Evolutionary conservation across 1,140 invertebrate genomes (phyloP).

Genomic region (Aphaenogaster rudis): DNA sequence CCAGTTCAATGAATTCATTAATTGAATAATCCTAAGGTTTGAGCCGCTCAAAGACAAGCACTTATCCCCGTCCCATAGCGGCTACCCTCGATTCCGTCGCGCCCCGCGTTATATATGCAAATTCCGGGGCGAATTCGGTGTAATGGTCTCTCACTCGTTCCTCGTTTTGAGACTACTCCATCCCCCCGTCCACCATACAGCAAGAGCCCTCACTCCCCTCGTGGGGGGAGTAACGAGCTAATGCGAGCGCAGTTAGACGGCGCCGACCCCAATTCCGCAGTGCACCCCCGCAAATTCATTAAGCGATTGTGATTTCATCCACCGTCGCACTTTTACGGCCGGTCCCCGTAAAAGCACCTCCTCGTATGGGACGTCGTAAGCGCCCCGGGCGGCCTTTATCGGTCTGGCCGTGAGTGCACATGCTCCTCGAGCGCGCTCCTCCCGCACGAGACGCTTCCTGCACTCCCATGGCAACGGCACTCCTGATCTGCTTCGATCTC

Average conservation of each 20-base stretch:
- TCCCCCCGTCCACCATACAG: too few relatives aligned
- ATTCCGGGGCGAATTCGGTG: conserved; percentile 74
- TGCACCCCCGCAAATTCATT: conserved; percentile 72
- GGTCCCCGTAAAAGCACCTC: conserved; percentile 51
- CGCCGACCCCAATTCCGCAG: conserved; percentile 68
- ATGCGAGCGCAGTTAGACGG: conserved; percentile 69
- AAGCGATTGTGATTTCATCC: conserved; percentile 77
- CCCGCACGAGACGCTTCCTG: background rate
- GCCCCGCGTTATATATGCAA: conserved; percentile 77
- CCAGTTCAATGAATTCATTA: conserved; percentile 77
- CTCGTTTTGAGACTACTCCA: conserved; percentile 21
- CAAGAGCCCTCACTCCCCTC: background rate
- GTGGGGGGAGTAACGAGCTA: conserved; percentile 63
- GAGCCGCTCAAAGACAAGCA: conserved; percentile 75
- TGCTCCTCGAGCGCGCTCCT: background rate
- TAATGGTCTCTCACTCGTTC: conserved; percentile 65
- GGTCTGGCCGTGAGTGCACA: background rate
- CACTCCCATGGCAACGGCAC: background rate
- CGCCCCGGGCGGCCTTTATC: conserved; percentile 39
- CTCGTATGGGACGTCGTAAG: conserved; percentile 20
- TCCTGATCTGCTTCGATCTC: conserved; percentile 39
- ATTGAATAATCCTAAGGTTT: conserved; percentile 75
- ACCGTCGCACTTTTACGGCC: conserved; percentile 67
- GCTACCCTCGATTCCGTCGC: conserved; percentile 32
- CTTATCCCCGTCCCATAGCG: conserved; percentile 64